Evolutionary conservation across 2,888 invertebrate species (phyloP).

Genomic region (Drosophila austrosaltans): DNA sequence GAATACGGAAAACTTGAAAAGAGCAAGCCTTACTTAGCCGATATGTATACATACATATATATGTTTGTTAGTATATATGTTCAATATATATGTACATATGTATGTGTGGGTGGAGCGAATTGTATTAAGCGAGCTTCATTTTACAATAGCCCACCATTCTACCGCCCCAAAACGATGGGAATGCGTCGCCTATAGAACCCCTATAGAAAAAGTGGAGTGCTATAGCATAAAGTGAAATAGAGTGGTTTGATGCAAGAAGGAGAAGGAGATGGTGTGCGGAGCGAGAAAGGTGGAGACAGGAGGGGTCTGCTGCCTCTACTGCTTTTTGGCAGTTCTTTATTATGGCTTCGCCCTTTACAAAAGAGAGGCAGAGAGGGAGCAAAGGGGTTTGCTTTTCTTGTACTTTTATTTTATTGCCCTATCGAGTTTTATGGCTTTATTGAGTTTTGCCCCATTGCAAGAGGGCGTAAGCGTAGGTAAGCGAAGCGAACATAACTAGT

Average conservation of each 20-base stretch:
- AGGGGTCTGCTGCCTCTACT: conserved; percentile 24
- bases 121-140: conserved; percentile 50
- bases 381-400: not conserved
- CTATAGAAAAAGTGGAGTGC: not conserved
- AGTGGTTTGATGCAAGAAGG: not conserved
- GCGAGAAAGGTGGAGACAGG: too few relatives aligned
- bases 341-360: conserved; percentile 54
- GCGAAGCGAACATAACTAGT: conserved; percentile 41
- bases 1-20: conserved; percentile 35
- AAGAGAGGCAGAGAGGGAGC: conserved; percentile 1
- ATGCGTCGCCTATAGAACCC: conserved; percentile 52
- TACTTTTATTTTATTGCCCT: conserved; percentile 60
- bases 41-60: conserved; percentile 20
- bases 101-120: conserved; percentile 29
- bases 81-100: conserved; percentile 14
- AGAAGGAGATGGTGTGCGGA: too few relatives aligned
- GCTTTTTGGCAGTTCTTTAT: conserved; percentile 73
- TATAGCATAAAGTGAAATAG: not conserved
- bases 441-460: conserved; percentile 55
- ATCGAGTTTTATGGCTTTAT: conserved; percentile 71
- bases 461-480: conserved; percentile 39
- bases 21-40: conserved; percentile 19
- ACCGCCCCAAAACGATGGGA: conserved; percentile 40
- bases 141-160: conserved; percentile 49
- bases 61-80: not conserved